phyloP scores from a whole-genome alignment of 2,888 invertebrate genomes.

The Eustalomyia histrio region DNA sequence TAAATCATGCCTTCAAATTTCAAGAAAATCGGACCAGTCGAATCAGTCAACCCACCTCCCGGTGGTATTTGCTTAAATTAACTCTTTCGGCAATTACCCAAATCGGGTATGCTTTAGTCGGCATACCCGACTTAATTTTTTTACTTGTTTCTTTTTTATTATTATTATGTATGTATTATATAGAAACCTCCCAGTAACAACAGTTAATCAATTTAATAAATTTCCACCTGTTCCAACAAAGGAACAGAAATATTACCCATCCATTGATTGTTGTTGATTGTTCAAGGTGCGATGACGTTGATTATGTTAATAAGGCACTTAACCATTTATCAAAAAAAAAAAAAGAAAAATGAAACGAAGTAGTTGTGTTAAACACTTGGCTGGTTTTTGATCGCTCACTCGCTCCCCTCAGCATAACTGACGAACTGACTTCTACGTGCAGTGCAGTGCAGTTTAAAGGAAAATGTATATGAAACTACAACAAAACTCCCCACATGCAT shows the following conservation, averaged over 20 bases:
- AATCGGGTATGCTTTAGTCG: no score
- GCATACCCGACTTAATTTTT: no score
- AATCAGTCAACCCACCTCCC: no score
- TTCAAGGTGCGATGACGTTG: slow-evolving; percentile 52
- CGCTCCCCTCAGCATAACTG: slow-evolving; percentile 32
- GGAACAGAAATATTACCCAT: background rate
- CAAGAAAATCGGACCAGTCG: no score
- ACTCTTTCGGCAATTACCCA: no score
- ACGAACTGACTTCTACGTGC: background rate
- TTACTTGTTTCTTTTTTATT: no score
- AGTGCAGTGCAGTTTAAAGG: slow-evolving; percentile 9
- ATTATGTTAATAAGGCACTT: slow-evolving; percentile 54
- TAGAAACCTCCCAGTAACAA: no score
- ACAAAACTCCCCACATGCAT: slow-evolving; percentile 28
- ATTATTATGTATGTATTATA: no score
- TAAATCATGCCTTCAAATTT: no score
- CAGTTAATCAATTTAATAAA: background rate
- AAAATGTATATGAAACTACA: background rate
- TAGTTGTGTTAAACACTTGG: slow-evolving; percentile 34
- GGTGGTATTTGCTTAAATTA: no score
- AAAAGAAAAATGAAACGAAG: slow-evolving; percentile 3
- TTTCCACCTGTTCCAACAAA: background rate
- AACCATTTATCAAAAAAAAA: slow-evolving; percentile 43
- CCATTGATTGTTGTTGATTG: slow-evolving; percentile 28
- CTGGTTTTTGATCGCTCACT: slow-evolving; percentile 11